Evolutionary conservation across 1,140 invertebrate species (phyloP), one percentile per base, ranked within the genome.

Genomic region (Ectropis grisescens): DNA sequence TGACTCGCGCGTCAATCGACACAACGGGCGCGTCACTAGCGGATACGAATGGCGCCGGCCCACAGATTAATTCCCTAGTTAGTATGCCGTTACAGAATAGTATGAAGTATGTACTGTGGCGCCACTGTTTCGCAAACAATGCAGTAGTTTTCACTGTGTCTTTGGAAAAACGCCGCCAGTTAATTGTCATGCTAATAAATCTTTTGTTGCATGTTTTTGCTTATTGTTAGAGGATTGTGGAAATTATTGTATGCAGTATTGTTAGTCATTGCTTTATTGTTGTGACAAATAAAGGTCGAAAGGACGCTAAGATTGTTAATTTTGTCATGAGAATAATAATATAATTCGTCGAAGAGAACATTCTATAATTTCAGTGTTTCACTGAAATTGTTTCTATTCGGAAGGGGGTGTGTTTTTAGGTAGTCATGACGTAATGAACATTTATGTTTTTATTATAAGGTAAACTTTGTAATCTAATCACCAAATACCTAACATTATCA

Each of bases 161-260:
- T 57, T 65, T 58, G 47, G 56, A 59, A 66, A 72, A 68, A 53
- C 42, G 47, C 51, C 47, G 51, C 53, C 61, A 58, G 57, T 66
- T 72, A 74, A 74, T 67, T 71, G 60, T 71, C 68, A 66, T 71
- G 70, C 52, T 58, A 67, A 75, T 64, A 58, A 53, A 45, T 46
- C 7, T 22, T 9, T 40, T 39, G n/a, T 38, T 30, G 35, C 19
- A 19, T 8, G 8, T 19, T 8, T 4, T 19, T 19, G 16, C 8
- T 19, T 19, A 19, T 19, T 19, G 16, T 19, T 19, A 19, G 3
- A n/a, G n/a, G n/a, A n/a, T n/a, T n/a, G n/a, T 33, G 46, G 46
- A 32, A 41, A 53, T 55, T 55, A 51, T 54, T 39, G 44, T 6
- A 33, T 13, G 33, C 29, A 33, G n/a, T n/a, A 19, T 19, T 26